phyloP scores from a whole-genome alignment of 2,113 vertebrate species.

The Sciurus niger region DNA sequence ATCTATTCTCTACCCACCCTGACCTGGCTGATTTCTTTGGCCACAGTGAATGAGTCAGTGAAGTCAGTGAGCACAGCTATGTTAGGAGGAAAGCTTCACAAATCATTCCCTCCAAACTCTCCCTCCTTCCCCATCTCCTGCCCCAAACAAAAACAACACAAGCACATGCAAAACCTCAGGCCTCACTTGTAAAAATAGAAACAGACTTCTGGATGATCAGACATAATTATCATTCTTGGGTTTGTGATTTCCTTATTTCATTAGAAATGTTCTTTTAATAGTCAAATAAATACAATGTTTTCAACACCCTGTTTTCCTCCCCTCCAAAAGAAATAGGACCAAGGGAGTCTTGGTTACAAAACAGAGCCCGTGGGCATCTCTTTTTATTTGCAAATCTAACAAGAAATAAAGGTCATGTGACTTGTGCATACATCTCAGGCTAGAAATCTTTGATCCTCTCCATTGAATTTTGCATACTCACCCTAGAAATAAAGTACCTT shows the following conservation, averaged over 20 bases:
- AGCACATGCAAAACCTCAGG: neutral
- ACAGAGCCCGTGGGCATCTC: neutral
- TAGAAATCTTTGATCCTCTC: neutral
- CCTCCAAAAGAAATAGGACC: neutral
- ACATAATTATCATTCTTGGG: neutral
- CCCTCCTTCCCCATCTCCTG: neutral
- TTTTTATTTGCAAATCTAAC: neutral
- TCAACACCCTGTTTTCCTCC: neutral
- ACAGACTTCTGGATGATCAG: neutral
- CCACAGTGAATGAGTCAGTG: neutral
- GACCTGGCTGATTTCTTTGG: neutral
- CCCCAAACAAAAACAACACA: slow-evolving; percentile 25
- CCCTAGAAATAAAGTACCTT: neutral
- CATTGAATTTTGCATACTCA: neutral
- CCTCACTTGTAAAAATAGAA: slow-evolving; percentile 31
- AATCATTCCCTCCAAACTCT: neutral
- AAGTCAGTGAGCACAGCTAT: neutral
- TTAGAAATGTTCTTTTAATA: slow-evolving; percentile 38
- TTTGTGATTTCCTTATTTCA: neutral
- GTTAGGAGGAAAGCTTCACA: neutral
- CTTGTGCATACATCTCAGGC: neutral
- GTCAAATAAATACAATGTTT: slow-evolving; percentile 18
- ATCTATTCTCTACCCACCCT: neutral
- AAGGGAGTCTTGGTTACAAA: neutral
- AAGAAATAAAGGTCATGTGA: neutral